Percentiles rank a stretch among this genome's conserved stretches.
Conservation (phyloP, 2,113 vertebrate species). For the Xiphorhynchus elegans region DNA sequence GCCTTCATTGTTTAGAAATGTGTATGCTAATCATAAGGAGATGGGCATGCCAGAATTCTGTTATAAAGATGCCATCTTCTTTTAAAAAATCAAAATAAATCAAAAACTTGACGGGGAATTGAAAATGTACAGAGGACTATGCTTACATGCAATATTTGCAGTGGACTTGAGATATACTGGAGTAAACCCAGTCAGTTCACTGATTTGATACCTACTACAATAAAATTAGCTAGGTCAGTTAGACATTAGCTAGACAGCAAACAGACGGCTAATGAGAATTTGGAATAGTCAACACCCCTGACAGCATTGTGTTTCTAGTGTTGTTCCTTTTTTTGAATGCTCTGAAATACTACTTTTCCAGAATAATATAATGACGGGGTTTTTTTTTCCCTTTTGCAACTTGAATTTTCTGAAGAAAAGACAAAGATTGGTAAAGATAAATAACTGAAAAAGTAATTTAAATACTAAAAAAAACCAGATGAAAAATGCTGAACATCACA, state of each 20-base stretch:
- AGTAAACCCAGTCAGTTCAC: not conserved
- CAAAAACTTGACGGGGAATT: not conserved
- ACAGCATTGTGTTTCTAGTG: not conserved
- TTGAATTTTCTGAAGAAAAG: not conserved
- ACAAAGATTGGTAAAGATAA: not conserved
- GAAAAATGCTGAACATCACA: not conserved
- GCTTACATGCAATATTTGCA: not conserved
- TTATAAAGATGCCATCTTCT: not conserved
- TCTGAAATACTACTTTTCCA: not conserved
- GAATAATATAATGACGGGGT: not conserved
- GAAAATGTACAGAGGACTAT: not conserved
- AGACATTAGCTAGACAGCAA: not conserved
- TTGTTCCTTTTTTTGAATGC: not conserved
- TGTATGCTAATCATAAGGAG: not conserved
- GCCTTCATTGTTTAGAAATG: not conserved
- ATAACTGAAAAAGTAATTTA: not conserved
- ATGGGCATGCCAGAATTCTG: not conserved
- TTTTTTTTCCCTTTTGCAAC: not conserved
- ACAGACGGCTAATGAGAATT: not conserved
- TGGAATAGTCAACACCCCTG: not conserved
- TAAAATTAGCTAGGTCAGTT: not conserved
- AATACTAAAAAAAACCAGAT: not conserved
- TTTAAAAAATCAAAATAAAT: not conserved
- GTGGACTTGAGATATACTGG: not conserved
- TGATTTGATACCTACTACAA: not conserved